Evolutionary conservation across 2,888 invertebrate genomes (phyloP).

Genomic region (Phaedon cochleariae): DNA sequence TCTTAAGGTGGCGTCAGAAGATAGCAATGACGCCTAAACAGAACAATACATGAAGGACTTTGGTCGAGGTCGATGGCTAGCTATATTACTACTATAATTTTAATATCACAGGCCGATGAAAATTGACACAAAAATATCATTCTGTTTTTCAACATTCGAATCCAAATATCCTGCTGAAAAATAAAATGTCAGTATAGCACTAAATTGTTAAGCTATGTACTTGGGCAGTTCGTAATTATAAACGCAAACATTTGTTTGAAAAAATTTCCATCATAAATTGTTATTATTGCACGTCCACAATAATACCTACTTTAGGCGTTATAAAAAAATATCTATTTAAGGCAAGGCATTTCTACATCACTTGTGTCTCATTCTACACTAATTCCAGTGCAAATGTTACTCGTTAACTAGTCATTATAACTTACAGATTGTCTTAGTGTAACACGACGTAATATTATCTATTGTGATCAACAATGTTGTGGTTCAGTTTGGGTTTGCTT

Average conservation of each 20-base stretch:
- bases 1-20: no score
- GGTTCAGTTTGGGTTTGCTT: background rate
- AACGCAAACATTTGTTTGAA: background rate
- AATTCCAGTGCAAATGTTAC: slow-evolving; percentile 6
- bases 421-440: background rate
- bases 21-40: no score
- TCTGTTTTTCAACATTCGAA: no score
- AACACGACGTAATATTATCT: background rate
- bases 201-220: no score
- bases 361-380: slow-evolving; percentile 34
- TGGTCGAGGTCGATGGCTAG: no score
- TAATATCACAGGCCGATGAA: no score
- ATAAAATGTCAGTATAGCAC: no score
- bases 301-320: slow-evolving; percentile 41
- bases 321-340: slow-evolving; percentile 51
- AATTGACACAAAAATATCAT: no score
- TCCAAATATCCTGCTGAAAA: no score
- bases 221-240: no score
- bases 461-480: background rate
- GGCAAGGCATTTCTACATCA: slow-evolving; percentile 53
- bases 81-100: no score
- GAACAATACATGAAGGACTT: no score
- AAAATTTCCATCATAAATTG: background rate
- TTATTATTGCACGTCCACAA: slow-evolving; percentile 25
- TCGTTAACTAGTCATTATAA: background rate